These are phyloP conservation scores for Melieria picta DNA, from an alignment of 2,888 invertebrate genomes.

Conservation along the genomic window DNA sequence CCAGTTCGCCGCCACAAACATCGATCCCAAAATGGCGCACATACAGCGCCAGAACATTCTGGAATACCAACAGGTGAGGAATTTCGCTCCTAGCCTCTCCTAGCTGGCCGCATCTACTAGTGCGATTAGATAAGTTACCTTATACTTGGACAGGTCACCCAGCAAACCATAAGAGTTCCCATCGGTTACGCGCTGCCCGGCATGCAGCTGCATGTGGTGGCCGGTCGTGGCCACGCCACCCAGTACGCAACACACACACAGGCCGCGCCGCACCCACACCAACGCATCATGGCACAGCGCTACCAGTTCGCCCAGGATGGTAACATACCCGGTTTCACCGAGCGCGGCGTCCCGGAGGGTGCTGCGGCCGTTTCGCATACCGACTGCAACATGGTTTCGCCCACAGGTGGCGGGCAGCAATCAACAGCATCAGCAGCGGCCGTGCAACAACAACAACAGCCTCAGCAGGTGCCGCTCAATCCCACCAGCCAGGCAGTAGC, in stretches of 20 bases:
- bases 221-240: slow-evolving; percentile 58
- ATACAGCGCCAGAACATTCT: slow-evolving; percentile 65
- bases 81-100: neutral
- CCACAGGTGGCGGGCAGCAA: slow-evolving; percentile 46
- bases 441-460: slow-evolving; percentile 57
- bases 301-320: slow-evolving; percentile 58
- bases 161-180: slow-evolving; percentile 68
- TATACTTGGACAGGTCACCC: slow-evolving; percentile 59
- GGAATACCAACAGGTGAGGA: slow-evolving; percentile 65
- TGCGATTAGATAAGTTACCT: slow-evolving; percentile 13
- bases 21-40: slow-evolving; percentile 61
- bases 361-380: slow-evolving; percentile 71
- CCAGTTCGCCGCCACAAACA: slow-evolving; percentile 62
- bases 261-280: slow-evolving; percentile 51
- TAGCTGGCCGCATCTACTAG: neutral
- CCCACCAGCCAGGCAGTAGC: slow-evolving; percentile 49
- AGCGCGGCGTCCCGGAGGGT: slow-evolving; percentile 80
- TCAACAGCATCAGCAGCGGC: slow-evolving; percentile 39
- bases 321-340: slow-evolving; percentile 64
- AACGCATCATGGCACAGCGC: slow-evolving; percentile 57
- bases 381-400: slow-evolving; percentile 61
- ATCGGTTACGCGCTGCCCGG: slow-evolving; percentile 67
- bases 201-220: slow-evolving; percentile 67
- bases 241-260: slow-evolving; percentile 56
- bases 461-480: slow-evolving; percentile 65